Conservation (phyloP, 2,113 vertebrate genomes). For the Myotis lucifugus region DNA sequence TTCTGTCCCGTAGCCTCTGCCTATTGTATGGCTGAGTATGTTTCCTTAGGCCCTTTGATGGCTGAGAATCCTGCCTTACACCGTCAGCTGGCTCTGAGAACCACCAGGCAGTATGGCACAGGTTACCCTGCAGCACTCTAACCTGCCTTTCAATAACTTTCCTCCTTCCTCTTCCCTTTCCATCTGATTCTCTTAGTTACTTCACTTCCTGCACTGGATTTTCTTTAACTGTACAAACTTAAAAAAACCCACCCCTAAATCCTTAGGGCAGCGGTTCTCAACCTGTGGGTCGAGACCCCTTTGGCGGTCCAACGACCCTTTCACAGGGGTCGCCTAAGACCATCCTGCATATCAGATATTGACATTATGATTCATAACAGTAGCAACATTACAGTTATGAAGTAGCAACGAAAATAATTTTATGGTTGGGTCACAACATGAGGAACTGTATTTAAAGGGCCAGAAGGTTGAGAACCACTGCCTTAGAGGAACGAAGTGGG, state of each 20-base stretch:
- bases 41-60: neutral
- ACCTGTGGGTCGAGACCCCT: no score
- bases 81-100: neutral
- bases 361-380: no score
- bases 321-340: no score
- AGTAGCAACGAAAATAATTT: no score
- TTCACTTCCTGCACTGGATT: constrained; percentile 2
- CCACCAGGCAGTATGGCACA: rapidly evolving
- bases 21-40: neutral
- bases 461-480: no score
- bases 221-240: neutral
- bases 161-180: constrained; percentile 24
- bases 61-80: neutral
- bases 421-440: no score
- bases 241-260: neutral
- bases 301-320: no score
- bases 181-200: neutral
- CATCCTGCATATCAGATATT: no score
- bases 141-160: neutral
- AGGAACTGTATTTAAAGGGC: no score
- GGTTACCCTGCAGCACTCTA: rapidly evolving
- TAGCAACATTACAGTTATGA: no score
- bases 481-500: neutral
- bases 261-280: neutral
- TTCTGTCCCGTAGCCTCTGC: neutral